These are phyloP conservation scores for Bemisia tabaci DNA, from an alignment of 1,140 invertebrate genomes.

Conservation along the genomic window DNA sequence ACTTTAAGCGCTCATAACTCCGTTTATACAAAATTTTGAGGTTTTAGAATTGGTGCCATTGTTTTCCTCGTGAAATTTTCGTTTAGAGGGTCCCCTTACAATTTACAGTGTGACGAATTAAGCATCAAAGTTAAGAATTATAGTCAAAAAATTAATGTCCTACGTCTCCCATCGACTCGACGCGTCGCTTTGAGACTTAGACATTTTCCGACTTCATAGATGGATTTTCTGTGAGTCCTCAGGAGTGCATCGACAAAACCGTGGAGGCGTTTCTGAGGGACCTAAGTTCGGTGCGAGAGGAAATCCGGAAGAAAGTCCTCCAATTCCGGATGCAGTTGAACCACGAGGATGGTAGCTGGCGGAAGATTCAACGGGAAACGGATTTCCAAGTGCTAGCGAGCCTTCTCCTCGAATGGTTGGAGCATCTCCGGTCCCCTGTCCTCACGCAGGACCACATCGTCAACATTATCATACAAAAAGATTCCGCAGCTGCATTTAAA, in stretches of 20 bases:
- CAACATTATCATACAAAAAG: constrained; percentile 44
- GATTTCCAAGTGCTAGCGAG: constrained; percentile 43
- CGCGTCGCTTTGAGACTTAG: no score
- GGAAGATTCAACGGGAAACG: constrained; percentile 46
- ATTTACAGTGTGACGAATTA: no score
- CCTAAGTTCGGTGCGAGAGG: constrained; percentile 38
- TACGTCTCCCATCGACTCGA: no score
- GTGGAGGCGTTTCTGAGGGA: neutral
- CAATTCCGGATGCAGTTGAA: constrained; percentile 48
- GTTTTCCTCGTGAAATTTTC: no score
- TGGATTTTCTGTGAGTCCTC: no score
- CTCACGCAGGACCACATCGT: constrained; percentile 50
- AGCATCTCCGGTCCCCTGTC: constrained; percentile 49
- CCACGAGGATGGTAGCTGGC: constrained; percentile 48
- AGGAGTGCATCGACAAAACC: neutral
- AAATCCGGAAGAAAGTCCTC: constrained; percentile 35
- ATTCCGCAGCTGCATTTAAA: constrained; percentile 44
- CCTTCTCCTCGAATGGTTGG: constrained; percentile 54
- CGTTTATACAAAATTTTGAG: no score
- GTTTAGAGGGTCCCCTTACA: no score
- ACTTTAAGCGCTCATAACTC: no score
- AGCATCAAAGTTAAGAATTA: no score
- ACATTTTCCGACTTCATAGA: no score
- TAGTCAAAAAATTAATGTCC: no score
- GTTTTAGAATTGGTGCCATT: no score